Base-by-base conservation (phyloP, 23 tunicate genomes). In the Ascidia mentula region DNA sequence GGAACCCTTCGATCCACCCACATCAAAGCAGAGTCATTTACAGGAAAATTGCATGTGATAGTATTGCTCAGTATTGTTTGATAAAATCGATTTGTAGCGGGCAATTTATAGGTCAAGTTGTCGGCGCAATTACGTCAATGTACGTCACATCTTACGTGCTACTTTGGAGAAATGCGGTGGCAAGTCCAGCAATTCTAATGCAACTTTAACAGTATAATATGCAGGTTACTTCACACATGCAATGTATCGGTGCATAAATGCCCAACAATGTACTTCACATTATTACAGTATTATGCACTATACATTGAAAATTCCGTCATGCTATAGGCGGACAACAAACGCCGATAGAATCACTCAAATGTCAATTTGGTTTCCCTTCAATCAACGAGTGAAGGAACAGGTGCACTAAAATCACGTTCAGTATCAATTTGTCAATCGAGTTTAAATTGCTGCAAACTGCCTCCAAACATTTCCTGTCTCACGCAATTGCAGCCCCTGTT, bases 311-410 rank as follows among this genome's bases (percentile, higher is more conserved):
- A n/a, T n/a, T n/a, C n/a, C n/a, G n/a, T n/a, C n/a, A n/a, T n/a
- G n/a, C n/a, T n/a, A n/a, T n/a, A n/a, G n/a, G n/a, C n/a, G n/a
- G n/a, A n/a, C n/a, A n/a, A n/a, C n/a, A n/a, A n/a, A n/a, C n/a
- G n/a, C n/a, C n/a, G n/a, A n/a, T n/a, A n/a, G n/a, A n/a, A n/a
- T n/a, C n/a, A n/a, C n/a, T n/a, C n/a, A n/a, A n/a, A n/a, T n/a
- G n/a, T n/a, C n/a, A 53, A 26, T 53, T 28, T 53, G 65, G 65
- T 53, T 53, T 53, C 65, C 65, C 65, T 53, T 53, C 65, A 53
- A 53, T 53, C 65, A 53, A 53, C 22, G 13, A 28, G 28, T 28
- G 13, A 53, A 53, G n/a, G 28, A 9, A 53, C 65, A 53, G 65
- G 65, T 53, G 65, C 65, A 9, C 65, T 53, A 20, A 53, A 53